Percentiles rank a stretch among this genome's conserved stretches.
Conservation (phyloP, 1,140 invertebrate genomes). For the Diabrotica undecimpunctata region DNA sequence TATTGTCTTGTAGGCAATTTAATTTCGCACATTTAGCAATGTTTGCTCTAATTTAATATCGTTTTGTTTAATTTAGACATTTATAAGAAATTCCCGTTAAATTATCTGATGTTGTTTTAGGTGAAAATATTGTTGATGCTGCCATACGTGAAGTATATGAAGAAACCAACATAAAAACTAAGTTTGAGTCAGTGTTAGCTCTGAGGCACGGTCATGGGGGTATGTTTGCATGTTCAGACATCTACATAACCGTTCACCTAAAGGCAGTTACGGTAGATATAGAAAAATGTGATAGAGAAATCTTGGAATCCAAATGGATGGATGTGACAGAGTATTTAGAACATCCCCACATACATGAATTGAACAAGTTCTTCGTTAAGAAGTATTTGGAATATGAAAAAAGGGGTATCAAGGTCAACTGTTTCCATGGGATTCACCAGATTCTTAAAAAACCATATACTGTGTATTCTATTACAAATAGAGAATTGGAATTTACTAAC, state of each 20-base stretch:
- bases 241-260: conserved; percentile 75
- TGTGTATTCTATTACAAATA: conserved; percentile 36
- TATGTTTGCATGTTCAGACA: conserved; percentile 78
- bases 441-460: conserved; percentile 44
- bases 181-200: conserved; percentile 71
- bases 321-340: conserved; percentile 68
- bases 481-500: not conserved
- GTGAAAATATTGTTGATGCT: conserved; percentile 75
- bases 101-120: conserved; percentile 47
- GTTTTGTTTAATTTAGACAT: too few species aligned
- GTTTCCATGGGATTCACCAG: conserved; percentile 47
- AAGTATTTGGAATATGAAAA: conserved; percentile 63
- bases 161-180: conserved; percentile 78
- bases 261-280: conserved; percentile 64
- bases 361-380: conserved; percentile 65
- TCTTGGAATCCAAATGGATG: conserved; percentile 79
- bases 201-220: conserved; percentile 71
- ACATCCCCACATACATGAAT: conserved; percentile 69
- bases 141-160: conserved; percentile 82
- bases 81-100: too few species aligned
- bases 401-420: conserved; percentile 56
- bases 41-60: too few species aligned
- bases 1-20: too few species aligned
- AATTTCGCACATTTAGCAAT: too few species aligned
- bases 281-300: conserved; percentile 67